Evolutionary conservation across 2,888 invertebrate species (phyloP).

Genomic region (Sepioteuthis lessoniana): DNA sequence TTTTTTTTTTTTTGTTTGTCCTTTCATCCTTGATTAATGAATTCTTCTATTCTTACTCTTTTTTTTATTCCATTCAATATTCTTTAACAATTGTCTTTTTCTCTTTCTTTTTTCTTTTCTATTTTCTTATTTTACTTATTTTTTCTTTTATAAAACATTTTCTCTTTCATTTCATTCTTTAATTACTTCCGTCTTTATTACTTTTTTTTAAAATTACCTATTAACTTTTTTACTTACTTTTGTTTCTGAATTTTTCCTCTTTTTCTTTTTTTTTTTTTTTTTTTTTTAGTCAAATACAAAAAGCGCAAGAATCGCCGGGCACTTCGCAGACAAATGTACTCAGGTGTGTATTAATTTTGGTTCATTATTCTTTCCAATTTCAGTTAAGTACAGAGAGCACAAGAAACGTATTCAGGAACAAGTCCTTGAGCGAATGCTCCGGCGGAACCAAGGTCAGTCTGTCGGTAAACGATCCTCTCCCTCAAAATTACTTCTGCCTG

Average conservation of each 20-base stretch:
- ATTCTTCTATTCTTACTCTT: too few relatives aligned
- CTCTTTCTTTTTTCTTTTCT: too few relatives aligned
- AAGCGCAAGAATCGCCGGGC: neutral
- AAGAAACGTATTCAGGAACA: constrained; percentile 14
- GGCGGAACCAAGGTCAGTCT: constrained; percentile 12
- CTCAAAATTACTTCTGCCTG: neutral
- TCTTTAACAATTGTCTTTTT: too few relatives aligned
- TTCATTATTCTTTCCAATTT: neutral
- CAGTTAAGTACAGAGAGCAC: constrained; percentile 12
- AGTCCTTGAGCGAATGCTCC: constrained; percentile 9
- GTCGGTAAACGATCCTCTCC: neutral
- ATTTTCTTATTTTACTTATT: too few relatives aligned
- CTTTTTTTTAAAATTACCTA: too few relatives aligned
- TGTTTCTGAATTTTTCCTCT: neutral
- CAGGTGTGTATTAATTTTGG: neutral
- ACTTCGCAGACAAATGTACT: neutral
- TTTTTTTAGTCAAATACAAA: neutral
- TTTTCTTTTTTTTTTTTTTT: neutral
- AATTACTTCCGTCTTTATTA: too few relatives aligned
- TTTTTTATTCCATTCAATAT: too few relatives aligned
- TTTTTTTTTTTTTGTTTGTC: too few relatives aligned
- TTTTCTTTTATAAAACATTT: too few relatives aligned
- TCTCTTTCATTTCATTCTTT: too few relatives aligned
- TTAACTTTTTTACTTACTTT: too few relatives aligned
- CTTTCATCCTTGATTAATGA: too few relatives aligned